These are phyloP conservation scores for Eretmocerus hayati DNA, from an alignment of 2,888 invertebrate genomes.

Conservation along the genomic window DNA sequence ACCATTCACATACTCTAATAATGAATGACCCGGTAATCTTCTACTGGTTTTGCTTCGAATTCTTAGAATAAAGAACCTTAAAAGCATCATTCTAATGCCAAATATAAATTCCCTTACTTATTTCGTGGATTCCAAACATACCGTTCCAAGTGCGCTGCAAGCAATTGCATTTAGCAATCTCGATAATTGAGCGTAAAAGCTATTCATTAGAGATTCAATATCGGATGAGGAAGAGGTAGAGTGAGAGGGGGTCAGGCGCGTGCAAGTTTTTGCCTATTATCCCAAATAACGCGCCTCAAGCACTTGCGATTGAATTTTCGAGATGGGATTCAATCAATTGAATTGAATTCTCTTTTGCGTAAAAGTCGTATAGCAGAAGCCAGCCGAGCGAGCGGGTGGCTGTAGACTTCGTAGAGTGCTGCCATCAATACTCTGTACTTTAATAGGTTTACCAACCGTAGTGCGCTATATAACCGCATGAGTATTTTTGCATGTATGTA, in stretches of 20 bases:
- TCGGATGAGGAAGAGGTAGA: too few species aligned
- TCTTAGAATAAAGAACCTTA: too few species aligned
- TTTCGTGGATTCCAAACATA: too few species aligned
- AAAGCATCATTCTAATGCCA: too few species aligned
- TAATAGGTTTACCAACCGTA: conserved; percentile 28
- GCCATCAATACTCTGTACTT: conserved; percentile 27
- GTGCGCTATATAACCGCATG: conserved; percentile 3
- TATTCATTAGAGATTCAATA: conserved; percentile 1
- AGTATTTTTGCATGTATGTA: conserved; percentile 6
- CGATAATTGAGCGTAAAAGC: not conserved
- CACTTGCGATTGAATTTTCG: conserved; percentile 7
- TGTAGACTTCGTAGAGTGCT: too few species aligned
- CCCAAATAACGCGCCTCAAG: not conserved
- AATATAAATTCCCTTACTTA: too few species aligned
- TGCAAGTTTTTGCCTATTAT: not conserved
- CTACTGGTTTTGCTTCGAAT: too few species aligned
- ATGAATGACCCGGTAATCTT: too few species aligned
- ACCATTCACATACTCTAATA: too few species aligned
- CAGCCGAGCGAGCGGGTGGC: not conserved
- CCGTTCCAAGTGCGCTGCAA: too few species aligned
- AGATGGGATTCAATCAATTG: conserved; percentile 10
- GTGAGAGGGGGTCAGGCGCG: not conserved
- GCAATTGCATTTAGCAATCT: not conserved
- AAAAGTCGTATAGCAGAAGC: conserved; percentile 6
- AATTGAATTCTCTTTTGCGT: conserved; percentile 15